Percentiles rank a stretch among this genome's conserved stretches.
Conservation (phyloP, 2,797 vertebrate species). For the Harpagifer antarcticus region DNA sequence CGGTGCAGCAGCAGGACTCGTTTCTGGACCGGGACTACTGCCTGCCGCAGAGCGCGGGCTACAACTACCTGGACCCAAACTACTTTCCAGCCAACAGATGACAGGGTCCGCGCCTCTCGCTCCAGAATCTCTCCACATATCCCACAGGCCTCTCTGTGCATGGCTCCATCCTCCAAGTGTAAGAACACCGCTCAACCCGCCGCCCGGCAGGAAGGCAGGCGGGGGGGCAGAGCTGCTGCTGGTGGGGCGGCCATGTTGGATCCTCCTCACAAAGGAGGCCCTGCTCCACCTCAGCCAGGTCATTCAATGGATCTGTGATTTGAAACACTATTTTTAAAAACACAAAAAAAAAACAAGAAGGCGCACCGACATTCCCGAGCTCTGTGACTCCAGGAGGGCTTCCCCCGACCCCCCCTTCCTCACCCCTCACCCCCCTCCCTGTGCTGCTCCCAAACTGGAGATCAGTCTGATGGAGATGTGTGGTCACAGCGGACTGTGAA, state of each 20-base stretch:
- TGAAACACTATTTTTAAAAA: conserved; percentile 80
- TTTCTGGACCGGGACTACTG: conserved; percentile 99
- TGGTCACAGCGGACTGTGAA: conserved; percentile 72
- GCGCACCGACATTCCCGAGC: conserved; percentile 85
- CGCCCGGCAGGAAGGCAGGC: conserved; percentile 80
- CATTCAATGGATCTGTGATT: conserved; percentile 76
- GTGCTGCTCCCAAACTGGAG: conserved; percentile 75
- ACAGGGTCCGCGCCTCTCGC: conserved; percentile 87
- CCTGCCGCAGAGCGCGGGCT: conserved; percentile 94
- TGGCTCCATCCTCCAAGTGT: conserved; percentile 90
- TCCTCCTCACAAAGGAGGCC: conserved; percentile 53
- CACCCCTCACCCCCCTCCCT: conserved; percentile 45
- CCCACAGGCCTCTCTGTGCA: conserved; percentile 88
- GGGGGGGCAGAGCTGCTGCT: conserved; percentile 62
- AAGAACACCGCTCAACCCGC: conserved; percentile 85
- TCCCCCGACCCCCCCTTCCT: conserved; percentile 23
- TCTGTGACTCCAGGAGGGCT: conserved; percentile 72
- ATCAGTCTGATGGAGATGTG: conserved; percentile 55
- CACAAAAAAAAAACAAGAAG: conserved; percentile 54
- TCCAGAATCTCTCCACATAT: conserved; percentile 78
- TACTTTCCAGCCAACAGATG: conserved; percentile 99
- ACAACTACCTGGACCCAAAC: conserved; percentile 99
- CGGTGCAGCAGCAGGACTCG: conserved; percentile 91
- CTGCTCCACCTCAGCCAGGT: conserved; percentile 87
- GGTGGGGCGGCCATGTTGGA: conserved; percentile 59